A percentile compares a stretch with the other conserved stretches of the same genome.
Conservation (phyloP, 2,113 vertebrate genomes). For the Mus musculus region GRCm39 chr1:35520001-35520500, state of each 20-base stretch:
- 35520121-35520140: neutral
- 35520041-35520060: too few species aligned
- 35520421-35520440: too few species aligned
- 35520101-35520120: neutral
- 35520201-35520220: neutral
- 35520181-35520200: neutral
- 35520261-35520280: rapidly evolving
- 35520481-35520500: too few species aligned
- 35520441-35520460: too few species aligned
- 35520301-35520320: neutral
- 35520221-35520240: neutral
- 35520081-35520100: neutral
- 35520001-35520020: too few species aligned
- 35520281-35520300: neutral
- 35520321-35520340: neutral
- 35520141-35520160: neutral
- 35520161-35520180: neutral
- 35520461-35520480: too few species aligned
- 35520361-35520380: too few species aligned
- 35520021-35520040: too few species aligned
- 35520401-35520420: too few species aligned
- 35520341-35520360: too few species aligned
- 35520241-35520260: neutral
- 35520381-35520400: too few species aligned
- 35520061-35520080: too few species aligned